These are phyloP conservation scores for Caenorhabditis sp. DNA, from an alignment of 2,888 invertebrate genomes.

Conservation along the genomic window DNA sequence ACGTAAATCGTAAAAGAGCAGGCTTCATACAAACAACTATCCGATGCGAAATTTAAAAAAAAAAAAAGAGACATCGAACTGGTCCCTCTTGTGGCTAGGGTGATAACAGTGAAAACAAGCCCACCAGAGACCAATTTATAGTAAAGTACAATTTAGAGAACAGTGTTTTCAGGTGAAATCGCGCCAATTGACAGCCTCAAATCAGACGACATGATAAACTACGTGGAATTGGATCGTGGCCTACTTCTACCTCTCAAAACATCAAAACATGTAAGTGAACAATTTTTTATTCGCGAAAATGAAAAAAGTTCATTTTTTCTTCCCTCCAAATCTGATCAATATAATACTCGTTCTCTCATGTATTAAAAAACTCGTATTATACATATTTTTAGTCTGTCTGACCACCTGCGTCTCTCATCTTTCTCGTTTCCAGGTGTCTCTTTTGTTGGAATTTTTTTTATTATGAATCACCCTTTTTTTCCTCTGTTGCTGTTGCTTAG, in stretches of 20 bases:
- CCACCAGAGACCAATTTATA: too few relatives aligned
- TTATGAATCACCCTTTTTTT: background rate
- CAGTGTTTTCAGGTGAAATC: conserved; percentile 42
- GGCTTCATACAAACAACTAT: too few relatives aligned
- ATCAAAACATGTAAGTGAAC: conserved; percentile 28
- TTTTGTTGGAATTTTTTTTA: background rate
- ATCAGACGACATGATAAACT: conserved; percentile 24
- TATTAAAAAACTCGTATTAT: background rate
- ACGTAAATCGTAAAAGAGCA: too few relatives aligned
- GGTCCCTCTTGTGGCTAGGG: too few relatives aligned
- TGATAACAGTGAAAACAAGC: too few relatives aligned
- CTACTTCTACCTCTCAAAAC: conserved; percentile 29
- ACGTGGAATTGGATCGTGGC: conserved; percentile 33
- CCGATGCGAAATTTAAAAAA: too few relatives aligned
- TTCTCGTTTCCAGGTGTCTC: background rate
- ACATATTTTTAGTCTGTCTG: background rate
- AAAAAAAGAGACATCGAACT: too few relatives aligned
- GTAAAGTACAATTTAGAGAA: too few relatives aligned
- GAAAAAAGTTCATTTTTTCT: background rate
- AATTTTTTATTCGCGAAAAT: background rate
- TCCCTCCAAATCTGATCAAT: background rate
- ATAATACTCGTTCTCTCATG: background rate
- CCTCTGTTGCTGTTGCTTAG: background rate
- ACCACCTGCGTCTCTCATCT: background rate
- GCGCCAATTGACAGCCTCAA: conserved; percentile 20